phyloP scores from a whole-genome alignment of 1,140 invertebrate genomes.

The Lineus longissimus region DNA sequence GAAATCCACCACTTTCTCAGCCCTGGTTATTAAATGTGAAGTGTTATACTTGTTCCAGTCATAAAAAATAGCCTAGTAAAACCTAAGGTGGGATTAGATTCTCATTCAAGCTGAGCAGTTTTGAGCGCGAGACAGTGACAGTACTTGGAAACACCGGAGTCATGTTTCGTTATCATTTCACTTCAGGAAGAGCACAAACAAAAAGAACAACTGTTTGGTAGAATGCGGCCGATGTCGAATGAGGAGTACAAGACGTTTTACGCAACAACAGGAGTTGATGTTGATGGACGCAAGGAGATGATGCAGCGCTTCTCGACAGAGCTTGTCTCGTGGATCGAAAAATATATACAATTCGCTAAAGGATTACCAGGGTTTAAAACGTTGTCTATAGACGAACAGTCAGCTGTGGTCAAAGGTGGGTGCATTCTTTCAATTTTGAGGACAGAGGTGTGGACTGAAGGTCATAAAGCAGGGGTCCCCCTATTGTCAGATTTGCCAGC shows the following conservation, averaged over 20 bases:
- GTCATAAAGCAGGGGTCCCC: too few species aligned
- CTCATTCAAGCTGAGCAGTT: background rate
- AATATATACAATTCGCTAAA: constrained; percentile 40
- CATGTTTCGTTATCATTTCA: constrained; percentile 1
- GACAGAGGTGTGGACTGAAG: too few species aligned
- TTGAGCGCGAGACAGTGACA: background rate
- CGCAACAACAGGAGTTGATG: constrained; percentile 38
- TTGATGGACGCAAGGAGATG: constrained; percentile 35
- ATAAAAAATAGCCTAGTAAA: too few species aligned
- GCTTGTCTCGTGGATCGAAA: constrained; percentile 36
- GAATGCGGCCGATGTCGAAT: constrained; percentile 27
- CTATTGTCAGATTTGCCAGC: too few species aligned
- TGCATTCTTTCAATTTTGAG: background rate
- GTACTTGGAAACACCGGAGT: background rate
- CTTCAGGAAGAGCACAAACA: constrained; percentile 30
- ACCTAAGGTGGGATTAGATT: too few species aligned
- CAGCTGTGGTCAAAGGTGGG: constrained; percentile 43
- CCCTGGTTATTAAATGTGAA: too few species aligned
- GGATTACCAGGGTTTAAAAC: constrained; percentile 39
- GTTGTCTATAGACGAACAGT: constrained; percentile 40
- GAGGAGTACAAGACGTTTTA: constrained; percentile 41
- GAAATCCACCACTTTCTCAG: background rate
- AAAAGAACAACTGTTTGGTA: constrained; percentile 32
- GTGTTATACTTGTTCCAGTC: too few species aligned
- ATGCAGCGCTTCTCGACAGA: constrained; percentile 26